Base-by-base conservation (phyloP, 1,140 invertebrate genomes). In the Neoseiulus cucumeris region DNA sequence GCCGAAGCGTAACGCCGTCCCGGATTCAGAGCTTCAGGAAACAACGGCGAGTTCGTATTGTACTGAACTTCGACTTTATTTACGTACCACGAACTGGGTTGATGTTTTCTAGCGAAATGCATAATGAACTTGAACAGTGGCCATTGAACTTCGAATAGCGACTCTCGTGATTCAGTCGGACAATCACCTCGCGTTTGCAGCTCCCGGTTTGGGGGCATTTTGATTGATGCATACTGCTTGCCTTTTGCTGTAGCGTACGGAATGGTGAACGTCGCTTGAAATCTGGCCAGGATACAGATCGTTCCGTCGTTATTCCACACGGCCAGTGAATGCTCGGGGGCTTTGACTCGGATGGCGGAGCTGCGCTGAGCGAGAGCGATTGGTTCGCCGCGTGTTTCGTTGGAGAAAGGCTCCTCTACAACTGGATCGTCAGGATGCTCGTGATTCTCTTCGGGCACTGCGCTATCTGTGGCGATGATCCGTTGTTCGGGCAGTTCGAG, bases 201-300 rank as follows among this genome's bases (percentile, higher is more conserved):
- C 22, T 59, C 51, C 22, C 51, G 25, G 51, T 59, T 59, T 17
- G 51, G 51, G 25, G 51, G 51, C 51, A 59, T 59, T 9, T 59
- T 59, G 25, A 59, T 59, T 59, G 51, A 59, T 14, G 51, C 51
- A 33, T 59, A 59, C 64, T 72, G 68, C 25, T 66, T 55, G 39
- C 70, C 70, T 39, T 39, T 64, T 28, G 44, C 55, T 25, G 68
- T 68, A 6, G 69, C 66, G 45, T 71, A 72, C 2, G 69, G 69
- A 12, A 72, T 72, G 4, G 69, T 69, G 42, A 72, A 71, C 17
- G 66, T 64, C 28, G 70, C 70, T n/a, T 70, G 51, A 39, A 72
- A 70, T 68, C 71, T 72, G 12, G 70, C 72, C 22, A 72, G 64
- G 25, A 72, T 69, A 59, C 72, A 72, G n/a, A 72, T 68, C 64